Evolutionary conservation across 2,797 vertebrate genomes (phyloP).

Genomic region (Serranus cabrilla): DNA sequence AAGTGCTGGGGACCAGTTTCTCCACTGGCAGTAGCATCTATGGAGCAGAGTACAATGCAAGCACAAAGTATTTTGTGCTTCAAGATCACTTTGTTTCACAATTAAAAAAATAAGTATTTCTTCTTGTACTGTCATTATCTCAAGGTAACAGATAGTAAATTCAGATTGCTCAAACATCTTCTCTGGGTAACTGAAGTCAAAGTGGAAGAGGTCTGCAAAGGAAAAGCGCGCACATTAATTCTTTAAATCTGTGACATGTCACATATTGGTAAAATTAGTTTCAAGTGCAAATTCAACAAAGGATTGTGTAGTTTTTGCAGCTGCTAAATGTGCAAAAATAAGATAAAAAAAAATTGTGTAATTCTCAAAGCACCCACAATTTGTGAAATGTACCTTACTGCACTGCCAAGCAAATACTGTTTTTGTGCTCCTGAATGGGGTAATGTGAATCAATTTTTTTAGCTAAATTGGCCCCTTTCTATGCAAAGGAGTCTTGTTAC

Average conservation of each 20-base stretch:
- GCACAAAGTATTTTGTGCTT: background rate
- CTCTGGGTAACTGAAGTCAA: background rate
- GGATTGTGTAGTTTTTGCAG: no score
- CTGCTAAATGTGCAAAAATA: no score
- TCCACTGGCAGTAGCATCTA: background rate
- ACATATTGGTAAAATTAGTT: slow-evolving; percentile 16
- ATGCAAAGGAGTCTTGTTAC: no score
- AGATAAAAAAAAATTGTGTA: no score
- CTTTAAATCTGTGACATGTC: slow-evolving; percentile 1
- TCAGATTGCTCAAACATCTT: background rate
- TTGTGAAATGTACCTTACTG: no score
- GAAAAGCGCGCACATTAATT: background rate
- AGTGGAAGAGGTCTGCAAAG: background rate
- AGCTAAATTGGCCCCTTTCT: no score
- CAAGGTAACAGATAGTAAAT: background rate
- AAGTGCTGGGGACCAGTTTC: no score
- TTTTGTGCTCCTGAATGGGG: no score
- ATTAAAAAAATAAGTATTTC: background rate
- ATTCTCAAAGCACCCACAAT: no score
- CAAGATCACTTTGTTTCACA: background rate
- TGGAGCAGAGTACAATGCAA: background rate
- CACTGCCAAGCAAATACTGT: no score
- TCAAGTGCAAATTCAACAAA: no score
- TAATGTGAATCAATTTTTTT: no score
- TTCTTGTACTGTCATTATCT: background rate